Evolutionary conservation across 2,113 vertebrate species (phyloP).

Genomic region (Pachypanchax playfairii): DNA sequence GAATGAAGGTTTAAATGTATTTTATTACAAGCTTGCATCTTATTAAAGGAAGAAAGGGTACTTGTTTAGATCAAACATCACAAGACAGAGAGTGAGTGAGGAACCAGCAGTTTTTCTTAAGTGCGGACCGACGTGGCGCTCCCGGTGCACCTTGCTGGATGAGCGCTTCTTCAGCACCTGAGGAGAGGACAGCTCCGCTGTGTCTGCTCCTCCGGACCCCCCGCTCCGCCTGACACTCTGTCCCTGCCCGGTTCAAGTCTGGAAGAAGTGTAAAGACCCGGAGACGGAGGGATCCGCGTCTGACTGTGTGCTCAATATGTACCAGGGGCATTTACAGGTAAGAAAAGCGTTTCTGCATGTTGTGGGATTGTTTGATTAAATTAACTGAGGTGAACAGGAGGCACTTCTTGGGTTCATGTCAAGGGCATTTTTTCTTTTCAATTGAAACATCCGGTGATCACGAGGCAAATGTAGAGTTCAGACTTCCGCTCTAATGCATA

Average conservation of each 20-base stretch:
- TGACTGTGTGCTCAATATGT: constrained; percentile 80
- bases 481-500: too few relatives aligned
- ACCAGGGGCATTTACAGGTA: constrained; percentile 86
- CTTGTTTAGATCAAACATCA: constrained; percentile 18
- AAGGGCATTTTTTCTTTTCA: constrained; percentile 35
- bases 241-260: constrained; percentile 31
- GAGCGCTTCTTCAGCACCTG: constrained; percentile 67
- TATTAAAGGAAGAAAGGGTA: neutral
- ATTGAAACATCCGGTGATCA: constrained; percentile 12
- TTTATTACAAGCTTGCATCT: neutral
- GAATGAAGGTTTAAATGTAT: constrained; percentile 33
- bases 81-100: constrained; percentile 4
- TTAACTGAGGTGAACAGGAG: neutral
- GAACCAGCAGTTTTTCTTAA: too few relatives aligned
- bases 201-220: constrained; percentile 37
- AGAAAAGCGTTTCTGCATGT: constrained; percentile 31
- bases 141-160: constrained; percentile 34
- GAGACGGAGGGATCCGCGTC: constrained; percentile 58
- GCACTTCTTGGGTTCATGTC: constrained; percentile 28
- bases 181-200: constrained; percentile 70
- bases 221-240: constrained; percentile 28
- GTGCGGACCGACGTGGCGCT: too few relatives aligned
- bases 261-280: constrained; percentile 62
- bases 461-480: constrained; percentile 13
- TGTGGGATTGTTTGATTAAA: constrained; percentile 6